These are phyloP conservation scores for Etheostoma perlongum DNA, from an alignment of 2,797 vertebrate genomes.

Conservation along the genomic window DNA sequence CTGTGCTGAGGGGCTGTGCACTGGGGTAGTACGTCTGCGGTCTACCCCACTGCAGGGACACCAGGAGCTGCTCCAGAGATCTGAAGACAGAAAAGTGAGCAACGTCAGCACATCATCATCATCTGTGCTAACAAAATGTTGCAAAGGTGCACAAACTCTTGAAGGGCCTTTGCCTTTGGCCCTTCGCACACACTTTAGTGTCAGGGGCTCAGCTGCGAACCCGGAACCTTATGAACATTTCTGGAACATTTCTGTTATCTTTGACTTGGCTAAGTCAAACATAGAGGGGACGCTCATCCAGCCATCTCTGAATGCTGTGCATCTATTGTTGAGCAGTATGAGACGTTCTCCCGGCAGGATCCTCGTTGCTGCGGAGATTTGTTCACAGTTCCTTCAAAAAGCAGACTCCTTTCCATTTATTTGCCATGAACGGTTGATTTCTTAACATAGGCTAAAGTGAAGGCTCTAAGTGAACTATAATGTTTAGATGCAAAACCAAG, in stretches of 20 bases:
- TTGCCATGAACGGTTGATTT: neutral
- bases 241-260: neutral
- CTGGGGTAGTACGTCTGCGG: slow-evolving; percentile 94
- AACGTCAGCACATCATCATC: neutral
- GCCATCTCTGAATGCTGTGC: neutral
- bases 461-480: neutral
- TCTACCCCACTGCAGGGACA: slow-evolving; percentile 97
- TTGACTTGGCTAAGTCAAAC: neutral
- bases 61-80: slow-evolving; percentile 92
- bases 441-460: neutral
- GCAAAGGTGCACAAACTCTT: neutral
- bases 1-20: slow-evolving; percentile 89
- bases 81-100: slow-evolving; percentile 76
- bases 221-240: neutral
- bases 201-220: neutral
- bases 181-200: neutral
- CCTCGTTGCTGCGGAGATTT: neutral
- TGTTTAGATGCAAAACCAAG: neutral
- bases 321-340: neutral
- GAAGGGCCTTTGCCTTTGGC: neutral
- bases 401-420: neutral
- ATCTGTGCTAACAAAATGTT: neutral
- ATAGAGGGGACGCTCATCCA: neutral
- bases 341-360: neutral
- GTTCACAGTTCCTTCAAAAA: neutral